Evolutionary conservation across 2,113 vertebrate species (phyloP), one percentile per base, ranked within the genome.

Genomic region (Tiliqua scincoides): DNA sequence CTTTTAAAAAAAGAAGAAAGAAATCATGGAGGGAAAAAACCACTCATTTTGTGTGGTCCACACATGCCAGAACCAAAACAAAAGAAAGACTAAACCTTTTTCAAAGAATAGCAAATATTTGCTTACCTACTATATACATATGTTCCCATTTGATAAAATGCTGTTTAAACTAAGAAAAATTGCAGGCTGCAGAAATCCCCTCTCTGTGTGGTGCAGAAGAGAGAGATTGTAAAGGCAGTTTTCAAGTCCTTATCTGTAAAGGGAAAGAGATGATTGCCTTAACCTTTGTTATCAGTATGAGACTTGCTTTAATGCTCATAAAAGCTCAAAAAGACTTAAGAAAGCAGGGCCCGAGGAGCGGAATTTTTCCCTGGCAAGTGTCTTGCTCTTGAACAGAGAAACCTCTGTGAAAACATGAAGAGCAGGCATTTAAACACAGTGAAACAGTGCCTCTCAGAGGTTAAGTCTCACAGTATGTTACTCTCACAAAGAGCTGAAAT

Each of bases 181-280:
- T 0, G 1, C 79, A 84, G 83, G 79, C 79, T 86, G 62, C 73
- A 85, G 87, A 81, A 93, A 81, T 79, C 85, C 85, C 57, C 80
- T 78, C 59, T 89, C 74, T 77, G 67, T 87, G 59, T 3, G 1
- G 77, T 20, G 11, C 48, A 40, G 67, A 86, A 71, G 68, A 89
- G 88, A 70, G 80, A 85, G 40, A 52, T 91, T 89, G 83, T 77
- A 89, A 92, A 93, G 87, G 82, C 84, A 93, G 73, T 92, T 92
- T 92, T 86, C 84, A 89, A 85, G 87, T 91, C 91, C 84, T 94
- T 94, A 93, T 94, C 94, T 93, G 74, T 83, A 93, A 90, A 94
- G 23, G 71, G 48, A 91, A 94, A 79, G 89, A 90, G 90, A 91
- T 90, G 87, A 93, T 94, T 94, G 87, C 91, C 30, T 92, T 85